These are phyloP conservation scores for Ciconia stormi DNA, from an alignment of 2,113 vertebrate genomes.

Conservation along the genomic window DNA sequence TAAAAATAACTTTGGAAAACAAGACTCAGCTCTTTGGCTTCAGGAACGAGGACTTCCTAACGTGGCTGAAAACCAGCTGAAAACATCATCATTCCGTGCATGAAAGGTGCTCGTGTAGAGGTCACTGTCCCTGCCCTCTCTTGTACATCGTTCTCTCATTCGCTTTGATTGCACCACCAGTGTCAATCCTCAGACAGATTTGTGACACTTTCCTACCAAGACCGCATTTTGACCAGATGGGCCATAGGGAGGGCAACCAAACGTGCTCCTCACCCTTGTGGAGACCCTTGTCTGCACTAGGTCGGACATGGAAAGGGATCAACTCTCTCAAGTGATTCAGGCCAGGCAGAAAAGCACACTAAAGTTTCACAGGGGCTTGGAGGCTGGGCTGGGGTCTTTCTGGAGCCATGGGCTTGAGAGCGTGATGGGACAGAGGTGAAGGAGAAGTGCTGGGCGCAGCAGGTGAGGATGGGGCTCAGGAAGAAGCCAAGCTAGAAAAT, in stretches of 20 bases:
- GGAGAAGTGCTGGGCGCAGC: no score
- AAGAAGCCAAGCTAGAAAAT: background rate
- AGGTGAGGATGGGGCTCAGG: background rate
- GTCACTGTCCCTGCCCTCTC: background rate
- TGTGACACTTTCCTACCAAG: background rate
- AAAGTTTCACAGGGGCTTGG: background rate
- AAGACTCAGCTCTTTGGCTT: background rate
- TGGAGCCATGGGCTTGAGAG: background rate
- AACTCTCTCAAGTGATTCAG: background rate
- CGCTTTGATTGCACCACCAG: accelerated
- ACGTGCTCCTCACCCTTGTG: background rate
- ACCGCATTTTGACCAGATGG: background rate
- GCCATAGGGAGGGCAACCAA: background rate
- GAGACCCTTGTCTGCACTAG: background rate
- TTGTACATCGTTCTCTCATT: accelerated
- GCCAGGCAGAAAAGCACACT: background rate
- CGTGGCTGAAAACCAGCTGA: background rate
- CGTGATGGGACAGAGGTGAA: background rate
- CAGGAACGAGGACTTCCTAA: background rate
- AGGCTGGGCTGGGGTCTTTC: background rate
- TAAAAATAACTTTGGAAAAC: background rate
- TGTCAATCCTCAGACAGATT: background rate
- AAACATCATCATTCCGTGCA: background rate
- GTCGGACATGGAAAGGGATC: background rate
- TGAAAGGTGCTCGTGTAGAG: accelerated